phyloP scores from a whole-genome alignment of 2,888 invertebrate genomes.

The Nemurella pictetii region DNA sequence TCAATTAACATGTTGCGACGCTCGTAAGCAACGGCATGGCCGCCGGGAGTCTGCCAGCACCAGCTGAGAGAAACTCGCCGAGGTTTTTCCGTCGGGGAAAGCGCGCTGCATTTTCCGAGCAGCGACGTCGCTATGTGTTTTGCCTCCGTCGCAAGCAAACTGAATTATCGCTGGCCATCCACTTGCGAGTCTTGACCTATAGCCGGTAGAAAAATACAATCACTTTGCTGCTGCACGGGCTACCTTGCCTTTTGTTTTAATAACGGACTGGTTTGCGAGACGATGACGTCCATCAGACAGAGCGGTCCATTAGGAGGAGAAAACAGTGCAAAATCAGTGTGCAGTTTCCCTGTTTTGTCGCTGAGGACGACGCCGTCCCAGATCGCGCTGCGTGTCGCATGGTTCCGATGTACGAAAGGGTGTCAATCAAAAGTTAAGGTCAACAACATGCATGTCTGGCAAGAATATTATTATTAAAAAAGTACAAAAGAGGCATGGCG shows the following conservation, averaged over 20 bases:
- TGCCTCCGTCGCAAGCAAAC: too few species aligned
- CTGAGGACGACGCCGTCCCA: neutral
- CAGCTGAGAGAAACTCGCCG: neutral
- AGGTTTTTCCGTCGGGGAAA: neutral
- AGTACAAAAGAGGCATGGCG: neutral
- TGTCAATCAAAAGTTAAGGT: neutral
- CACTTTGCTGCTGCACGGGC: neutral
- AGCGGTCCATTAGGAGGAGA: neutral
- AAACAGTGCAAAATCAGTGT: neutral
- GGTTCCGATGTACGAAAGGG: neutral
- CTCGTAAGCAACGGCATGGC: neutral
- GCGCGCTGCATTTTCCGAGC: too few species aligned
- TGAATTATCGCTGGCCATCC: neutral
- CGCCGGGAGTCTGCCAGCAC: neutral
- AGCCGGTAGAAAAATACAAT: neutral
- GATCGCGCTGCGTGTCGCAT: neutral
- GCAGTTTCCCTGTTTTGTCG: neutral
- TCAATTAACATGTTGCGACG: neutral
- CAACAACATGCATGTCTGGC: conserved; percentile 6
- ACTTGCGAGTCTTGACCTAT: neutral
- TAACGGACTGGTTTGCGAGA: neutral
- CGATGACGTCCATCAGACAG: neutral
- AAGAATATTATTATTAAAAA: neutral
- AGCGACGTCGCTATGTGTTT: too few species aligned
- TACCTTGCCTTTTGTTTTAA: neutral